Base-by-base conservation (phyloP, 2,797 vertebrate genomes). In the Tauraco hartlaubi region DNA sequence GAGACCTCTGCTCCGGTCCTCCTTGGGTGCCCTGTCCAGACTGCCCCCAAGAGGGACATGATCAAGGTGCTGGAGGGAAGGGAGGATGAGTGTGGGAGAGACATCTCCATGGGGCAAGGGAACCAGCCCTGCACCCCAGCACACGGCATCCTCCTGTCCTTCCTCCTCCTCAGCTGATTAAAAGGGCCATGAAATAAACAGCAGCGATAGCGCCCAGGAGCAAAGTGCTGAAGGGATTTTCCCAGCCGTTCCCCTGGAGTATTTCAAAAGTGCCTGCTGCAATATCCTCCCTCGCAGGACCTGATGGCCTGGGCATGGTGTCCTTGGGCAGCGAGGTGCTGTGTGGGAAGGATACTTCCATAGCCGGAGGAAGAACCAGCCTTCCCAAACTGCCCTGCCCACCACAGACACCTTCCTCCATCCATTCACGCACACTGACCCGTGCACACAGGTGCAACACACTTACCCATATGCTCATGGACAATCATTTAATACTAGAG, bases 391-490 rank as follows among this genome's bases (percentile, higher is more conserved):
- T 25, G 33, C 17, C 22, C 14, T 85, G 10, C 43, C 52, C 43
- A 18, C 29, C 31, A 14, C 0, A 49, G 44, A 19, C 9, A 39
- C 46, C 33, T n/a, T 48, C 37, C 55, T 85, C 28, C 28, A 21
- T 9, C 26, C 6, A 2, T 3, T 29, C 31, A 6, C 15, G 28
- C 39, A 23, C 48, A 31, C 12, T 0, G 2, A 22, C 25, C 26
- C 41, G 3, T 3, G 9, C 59, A 44, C 37, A 39, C 11, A 16
- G 37, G 9, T 5, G 7, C 25, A 61, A 18, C 63, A 12, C 5
- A 5, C 37, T 48, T 18, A 19, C 5, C 72, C 17, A 14, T 35
- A 37, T 17, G 52, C 58, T 21, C 0, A 0, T 2, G 21, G 49
- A 18, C 12, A 1, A 31, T 13, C 51, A 48, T 33, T 15, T 5